Conservation (phyloP, 2,888 invertebrate species). For the Steromphala cineraria region DNA sequence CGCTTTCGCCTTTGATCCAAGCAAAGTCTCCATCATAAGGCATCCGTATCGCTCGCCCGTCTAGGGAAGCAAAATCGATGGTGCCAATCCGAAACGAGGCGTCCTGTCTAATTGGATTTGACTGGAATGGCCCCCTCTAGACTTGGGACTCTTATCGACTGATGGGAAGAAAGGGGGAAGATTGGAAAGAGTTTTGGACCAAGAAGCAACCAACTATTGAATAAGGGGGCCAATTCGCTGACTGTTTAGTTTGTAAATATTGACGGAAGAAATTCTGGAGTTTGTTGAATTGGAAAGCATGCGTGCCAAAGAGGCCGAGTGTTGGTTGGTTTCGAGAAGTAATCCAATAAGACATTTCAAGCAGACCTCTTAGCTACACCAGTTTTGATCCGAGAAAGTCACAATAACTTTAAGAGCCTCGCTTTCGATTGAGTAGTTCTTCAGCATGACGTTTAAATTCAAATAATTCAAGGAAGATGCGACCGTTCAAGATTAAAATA, state of each 20-base stretch:
- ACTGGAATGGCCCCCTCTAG: constrained; percentile 40
- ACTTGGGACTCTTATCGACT: constrained; percentile 24
- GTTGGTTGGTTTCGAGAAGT: background rate
- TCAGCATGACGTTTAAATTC: no score
- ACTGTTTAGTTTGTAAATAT: constrained; percentile 44
- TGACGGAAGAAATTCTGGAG: constrained; percentile 27
- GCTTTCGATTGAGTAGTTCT: background rate
- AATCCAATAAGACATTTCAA: background rate
- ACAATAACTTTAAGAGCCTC: background rate
- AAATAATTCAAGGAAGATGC: no score
- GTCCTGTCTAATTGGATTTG: constrained; percentile 42
- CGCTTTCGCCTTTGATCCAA: constrained; percentile 28
- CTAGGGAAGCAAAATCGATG: constrained; percentile 27
- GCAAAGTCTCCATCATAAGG: constrained; percentile 26
- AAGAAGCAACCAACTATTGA: background rate
- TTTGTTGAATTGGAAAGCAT: background rate
- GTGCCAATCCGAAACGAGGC: constrained; percentile 38
- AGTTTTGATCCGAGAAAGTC: background rate
- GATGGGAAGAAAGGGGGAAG: constrained; percentile 17
- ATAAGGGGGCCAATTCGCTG: constrained; percentile 6
- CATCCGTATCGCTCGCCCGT: constrained; percentile 23
- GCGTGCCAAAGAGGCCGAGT: background rate
- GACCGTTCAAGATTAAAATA: no score
- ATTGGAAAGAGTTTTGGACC: background rate
- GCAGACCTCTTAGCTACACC: background rate